Percentiles rank a stretch among this genome's conserved stretches.
Conservation (phyloP, 1,140 invertebrate species). For the Adoxophyes honmai region DNA sequence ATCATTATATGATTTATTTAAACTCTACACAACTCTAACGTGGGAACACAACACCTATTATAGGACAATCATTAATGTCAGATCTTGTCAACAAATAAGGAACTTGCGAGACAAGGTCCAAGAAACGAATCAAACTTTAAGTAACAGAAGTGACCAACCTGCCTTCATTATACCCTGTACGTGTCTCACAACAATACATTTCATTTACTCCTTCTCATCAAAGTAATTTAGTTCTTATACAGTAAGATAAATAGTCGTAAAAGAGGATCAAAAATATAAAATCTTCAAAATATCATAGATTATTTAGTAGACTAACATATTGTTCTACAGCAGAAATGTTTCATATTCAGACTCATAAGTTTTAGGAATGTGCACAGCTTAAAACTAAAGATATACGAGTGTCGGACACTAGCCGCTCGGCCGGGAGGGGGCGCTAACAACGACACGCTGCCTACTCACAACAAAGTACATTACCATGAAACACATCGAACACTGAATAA, state of each 20-base stretch:
- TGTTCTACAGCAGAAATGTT: conserved; percentile 71
- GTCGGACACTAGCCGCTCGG: conserved; percentile 46
- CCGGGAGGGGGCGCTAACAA: conserved; percentile 38
- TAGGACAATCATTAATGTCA: conserved; percentile 21
- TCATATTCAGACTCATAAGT: conserved; percentile 68
- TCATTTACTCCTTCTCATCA: conserved; percentile 40
- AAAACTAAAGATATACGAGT: conserved; percentile 54
- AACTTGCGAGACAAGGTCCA: conserved; percentile 37
- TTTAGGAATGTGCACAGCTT: conserved; percentile 73
- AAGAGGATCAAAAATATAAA: conserved; percentile 73
- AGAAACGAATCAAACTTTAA: conserved; percentile 28
- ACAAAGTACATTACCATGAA: conserved; percentile 40
- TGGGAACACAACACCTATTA: conserved; percentile 57
- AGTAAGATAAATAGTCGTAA: conserved; percentile 57
- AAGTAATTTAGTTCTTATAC: conserved; percentile 62
- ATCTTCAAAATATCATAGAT: conserved; percentile 68
- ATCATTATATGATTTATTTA: conserved; percentile 27
- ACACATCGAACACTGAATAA: conserved; percentile 55
- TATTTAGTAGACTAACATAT: conserved; percentile 59
- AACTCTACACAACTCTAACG: conserved; percentile 44
- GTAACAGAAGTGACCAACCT: conserved; percentile 35
- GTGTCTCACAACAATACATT: conserved; percentile 54
- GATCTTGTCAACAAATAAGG: conserved; percentile 20
- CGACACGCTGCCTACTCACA: conserved; percentile 25
- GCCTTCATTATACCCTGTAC: conserved; percentile 64